A percentile compares a stretch with the other conserved stretches of the same genome.
Evolutionary conservation across 2,888 invertebrate species (phyloP).

Genomic region (Heliconius erato): DNA sequence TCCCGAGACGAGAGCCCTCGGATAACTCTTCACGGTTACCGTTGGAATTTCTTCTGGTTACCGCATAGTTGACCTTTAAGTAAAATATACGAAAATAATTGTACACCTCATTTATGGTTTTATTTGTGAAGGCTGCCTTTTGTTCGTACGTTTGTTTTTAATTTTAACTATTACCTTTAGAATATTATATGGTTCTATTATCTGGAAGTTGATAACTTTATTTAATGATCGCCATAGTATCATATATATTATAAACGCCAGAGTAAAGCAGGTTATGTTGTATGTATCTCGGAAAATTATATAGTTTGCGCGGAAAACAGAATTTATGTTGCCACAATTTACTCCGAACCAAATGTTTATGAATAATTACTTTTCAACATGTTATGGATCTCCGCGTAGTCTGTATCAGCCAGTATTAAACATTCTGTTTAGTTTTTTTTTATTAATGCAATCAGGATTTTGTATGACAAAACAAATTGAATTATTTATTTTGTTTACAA

Average conservation of each 20-base stretch:
- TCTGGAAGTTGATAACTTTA: background rate
- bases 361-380: background rate
- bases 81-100: background rate
- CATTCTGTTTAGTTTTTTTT: background rate
- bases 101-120: background rate
- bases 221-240: background rate
- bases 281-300: background rate
- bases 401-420: background rate
- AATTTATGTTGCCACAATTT: slow-evolving; percentile 3
- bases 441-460: background rate
- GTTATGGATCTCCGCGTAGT: background rate
- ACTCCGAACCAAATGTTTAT: background rate
- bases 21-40: slow-evolving; percentile 68
- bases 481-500: no score
- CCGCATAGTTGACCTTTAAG: slow-evolving; percentile 24
- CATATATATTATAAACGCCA: background rate
- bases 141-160: no score
- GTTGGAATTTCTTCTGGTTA: slow-evolving; percentile 67
- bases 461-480: no score
- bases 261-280: background rate
- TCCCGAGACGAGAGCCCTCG: slow-evolving; percentile 64
- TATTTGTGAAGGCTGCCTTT: background rate
- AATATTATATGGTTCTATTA: no score
- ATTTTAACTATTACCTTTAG: no score
- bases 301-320: background rate